Conservation (phyloP, 2,797 vertebrate genomes). For the Australoheros facetus region DNA sequence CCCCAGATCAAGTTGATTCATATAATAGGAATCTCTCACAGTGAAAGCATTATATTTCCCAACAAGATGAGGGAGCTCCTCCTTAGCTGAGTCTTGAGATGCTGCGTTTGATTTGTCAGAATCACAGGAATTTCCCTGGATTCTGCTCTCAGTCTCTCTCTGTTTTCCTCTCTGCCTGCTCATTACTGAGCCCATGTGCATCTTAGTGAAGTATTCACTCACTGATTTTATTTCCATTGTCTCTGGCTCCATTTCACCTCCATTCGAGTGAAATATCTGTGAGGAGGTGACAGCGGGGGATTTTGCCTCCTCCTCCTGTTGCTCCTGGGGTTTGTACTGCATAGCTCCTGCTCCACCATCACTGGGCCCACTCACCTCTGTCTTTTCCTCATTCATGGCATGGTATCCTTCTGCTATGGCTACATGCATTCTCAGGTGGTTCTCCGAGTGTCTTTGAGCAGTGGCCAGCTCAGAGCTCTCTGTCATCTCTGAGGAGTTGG, state of each 20-base stretch:
- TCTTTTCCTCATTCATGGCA: conserved; percentile 86
- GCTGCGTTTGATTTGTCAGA: conserved; percentile 82
- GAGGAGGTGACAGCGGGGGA: conserved; percentile 90
- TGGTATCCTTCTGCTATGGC: conserved; percentile 89
- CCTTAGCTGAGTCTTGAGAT: conserved; percentile 76
- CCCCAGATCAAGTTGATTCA: conserved; percentile 91
- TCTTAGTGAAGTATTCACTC: conserved; percentile 94
- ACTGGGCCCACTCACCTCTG: conserved; percentile 80
- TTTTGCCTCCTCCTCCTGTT: conserved; percentile 82
- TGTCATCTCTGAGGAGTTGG: conserved; percentile 99
- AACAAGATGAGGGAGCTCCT: conserved; percentile 82
- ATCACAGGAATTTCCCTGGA: conserved; percentile 73
- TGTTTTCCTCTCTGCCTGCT: conserved; percentile 88
- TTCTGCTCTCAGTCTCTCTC: conserved; percentile 82
- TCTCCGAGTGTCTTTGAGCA: conserved; percentile 93
- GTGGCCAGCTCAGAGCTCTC: conserved; percentile 95
- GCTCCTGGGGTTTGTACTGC: conserved; percentile 61
- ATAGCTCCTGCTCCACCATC: conserved; percentile 76
- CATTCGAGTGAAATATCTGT: conserved; percentile 92
- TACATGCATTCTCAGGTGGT: conserved; percentile 89
- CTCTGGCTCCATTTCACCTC: conserved; percentile 98
- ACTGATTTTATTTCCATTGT: conserved; percentile 99
- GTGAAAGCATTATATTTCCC: conserved; percentile 88
- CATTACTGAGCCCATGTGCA: conserved; percentile 91
- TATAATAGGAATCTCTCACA: conserved; percentile 87